Conservation (phyloP, 2,113 vertebrate genomes). For the Vidua macroura region DNA sequence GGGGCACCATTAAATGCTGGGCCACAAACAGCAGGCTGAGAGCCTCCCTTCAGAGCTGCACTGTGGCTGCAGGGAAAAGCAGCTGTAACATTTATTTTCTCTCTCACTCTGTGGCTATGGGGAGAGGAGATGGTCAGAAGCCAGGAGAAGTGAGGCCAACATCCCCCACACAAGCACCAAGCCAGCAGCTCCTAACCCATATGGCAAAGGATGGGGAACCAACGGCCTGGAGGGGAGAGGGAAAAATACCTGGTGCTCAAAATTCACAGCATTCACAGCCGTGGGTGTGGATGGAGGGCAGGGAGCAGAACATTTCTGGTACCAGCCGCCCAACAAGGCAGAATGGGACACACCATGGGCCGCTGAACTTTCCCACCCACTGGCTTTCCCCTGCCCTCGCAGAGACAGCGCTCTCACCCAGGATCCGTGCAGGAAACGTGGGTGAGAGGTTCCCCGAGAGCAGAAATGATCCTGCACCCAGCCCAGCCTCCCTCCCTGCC, state of each 20-base stretch:
- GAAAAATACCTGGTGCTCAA: background rate
- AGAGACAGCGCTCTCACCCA: background rate
- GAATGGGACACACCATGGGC: accelerated
- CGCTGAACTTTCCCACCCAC: accelerated
- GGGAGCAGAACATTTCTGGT: background rate
- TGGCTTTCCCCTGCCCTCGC: background rate
- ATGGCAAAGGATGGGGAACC: background rate
- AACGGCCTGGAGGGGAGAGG: background rate
- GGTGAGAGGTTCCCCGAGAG: slow-evolving; percentile 33
- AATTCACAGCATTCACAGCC: background rate
- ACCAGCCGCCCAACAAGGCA: background rate
- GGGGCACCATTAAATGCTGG: background rate
- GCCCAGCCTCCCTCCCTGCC: background rate
- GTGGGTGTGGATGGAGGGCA: background rate
- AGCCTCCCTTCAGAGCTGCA: background rate
- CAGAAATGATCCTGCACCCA: background rate
- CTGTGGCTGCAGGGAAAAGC: background rate
- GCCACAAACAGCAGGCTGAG: background rate
- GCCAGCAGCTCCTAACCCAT: background rate
- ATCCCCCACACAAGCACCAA: background rate
- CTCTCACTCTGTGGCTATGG: background rate
- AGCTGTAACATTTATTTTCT: background rate
- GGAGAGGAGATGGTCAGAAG: background rate
- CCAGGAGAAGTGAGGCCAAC: background rate
- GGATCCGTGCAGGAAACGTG: slow-evolving; percentile 13